These are phyloP conservation scores for Eubasilissa splendida DNA, from an alignment of 2,888 invertebrate species.

Conservation along the genomic window DNA sequence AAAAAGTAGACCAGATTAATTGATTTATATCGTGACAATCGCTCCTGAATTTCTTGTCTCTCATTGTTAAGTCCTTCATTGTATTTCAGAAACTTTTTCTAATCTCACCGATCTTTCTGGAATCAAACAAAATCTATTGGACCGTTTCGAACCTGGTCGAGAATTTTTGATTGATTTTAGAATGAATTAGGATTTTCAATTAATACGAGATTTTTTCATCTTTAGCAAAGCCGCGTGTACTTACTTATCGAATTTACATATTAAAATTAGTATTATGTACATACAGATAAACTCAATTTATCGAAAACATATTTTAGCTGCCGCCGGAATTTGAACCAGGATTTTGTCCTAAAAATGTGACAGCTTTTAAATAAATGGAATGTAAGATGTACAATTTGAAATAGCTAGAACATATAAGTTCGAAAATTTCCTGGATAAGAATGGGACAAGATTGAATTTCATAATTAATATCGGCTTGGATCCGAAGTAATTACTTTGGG, in stretches of 20 bases:
- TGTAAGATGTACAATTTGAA: too few relatives aligned
- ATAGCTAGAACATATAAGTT: too few relatives aligned
- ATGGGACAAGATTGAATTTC: too few relatives aligned
- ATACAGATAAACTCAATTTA: not conserved
- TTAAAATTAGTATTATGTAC: not conserved
- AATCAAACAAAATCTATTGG: conserved; percentile 44
- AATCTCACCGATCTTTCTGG: conserved; percentile 7
- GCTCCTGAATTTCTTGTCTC: conserved; percentile 38
- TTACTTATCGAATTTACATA: not conserved
- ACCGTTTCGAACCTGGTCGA: conserved; percentile 35
- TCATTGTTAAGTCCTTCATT: conserved; percentile 23
- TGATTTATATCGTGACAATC: conserved; percentile 57
- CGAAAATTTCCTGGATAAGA: too few relatives aligned
- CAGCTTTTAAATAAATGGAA: too few relatives aligned
- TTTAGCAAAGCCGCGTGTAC: not conserved
- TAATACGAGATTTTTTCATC: conserved; percentile 26
- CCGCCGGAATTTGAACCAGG: too few relatives aligned
- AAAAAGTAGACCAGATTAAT: conserved; percentile 51
- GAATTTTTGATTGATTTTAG: conserved; percentile 24
- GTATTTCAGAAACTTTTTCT: conserved; percentile 13
- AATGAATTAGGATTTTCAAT: conserved; percentile 24
- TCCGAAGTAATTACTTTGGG: too few relatives aligned
- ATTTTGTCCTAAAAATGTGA: too few relatives aligned
- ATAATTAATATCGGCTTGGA: too few relatives aligned
- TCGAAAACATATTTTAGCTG: too few relatives aligned